Evolutionary conservation across 30 jellyfish, hydroid and myxozoan species (phyloP).

Genomic region (Clytia hemisphaerica): DNA sequence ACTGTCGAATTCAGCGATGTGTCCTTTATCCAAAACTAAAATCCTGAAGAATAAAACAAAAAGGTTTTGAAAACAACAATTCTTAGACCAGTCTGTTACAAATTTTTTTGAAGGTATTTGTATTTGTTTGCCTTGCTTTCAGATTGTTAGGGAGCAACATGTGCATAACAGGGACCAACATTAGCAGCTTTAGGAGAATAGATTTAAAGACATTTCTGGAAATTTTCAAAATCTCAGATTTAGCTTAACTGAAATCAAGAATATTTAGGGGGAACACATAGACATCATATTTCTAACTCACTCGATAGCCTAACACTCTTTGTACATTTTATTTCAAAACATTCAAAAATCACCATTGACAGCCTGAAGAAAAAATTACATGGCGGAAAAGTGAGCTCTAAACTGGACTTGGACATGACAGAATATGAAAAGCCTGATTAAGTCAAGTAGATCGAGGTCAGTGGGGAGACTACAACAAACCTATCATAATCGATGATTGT

Average conservation of each 20-base stretch:
- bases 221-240: too few species aligned
- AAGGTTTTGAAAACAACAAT: background rate
- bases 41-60: conserved; percentile 41
- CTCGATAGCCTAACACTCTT: too few species aligned
- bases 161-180: background rate
- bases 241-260: too few species aligned
- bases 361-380: too few species aligned
- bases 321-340: too few species aligned
- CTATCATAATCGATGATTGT: conserved; percentile 95
- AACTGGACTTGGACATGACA: too few species aligned
- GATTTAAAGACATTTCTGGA: background rate
- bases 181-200: background rate
- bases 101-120: background rate
- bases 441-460: too few species aligned
- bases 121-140: background rate
- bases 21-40: conserved; percentile 71
- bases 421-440: too few species aligned
- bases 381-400: too few species aligned
- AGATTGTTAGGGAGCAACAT: background rate
- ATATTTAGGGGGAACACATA: too few species aligned
- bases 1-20: conserved; percentile 61
- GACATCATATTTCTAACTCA: too few species aligned
- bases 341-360: too few species aligned
- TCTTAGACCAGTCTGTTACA: background rate
- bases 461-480: conserved; percentile 51